Percentiles rank a stretch among this genome's conserved stretches.
phyloP scores from a whole-genome alignment of 2,888 invertebrate species.

The Synergus laeviventris region DNA sequence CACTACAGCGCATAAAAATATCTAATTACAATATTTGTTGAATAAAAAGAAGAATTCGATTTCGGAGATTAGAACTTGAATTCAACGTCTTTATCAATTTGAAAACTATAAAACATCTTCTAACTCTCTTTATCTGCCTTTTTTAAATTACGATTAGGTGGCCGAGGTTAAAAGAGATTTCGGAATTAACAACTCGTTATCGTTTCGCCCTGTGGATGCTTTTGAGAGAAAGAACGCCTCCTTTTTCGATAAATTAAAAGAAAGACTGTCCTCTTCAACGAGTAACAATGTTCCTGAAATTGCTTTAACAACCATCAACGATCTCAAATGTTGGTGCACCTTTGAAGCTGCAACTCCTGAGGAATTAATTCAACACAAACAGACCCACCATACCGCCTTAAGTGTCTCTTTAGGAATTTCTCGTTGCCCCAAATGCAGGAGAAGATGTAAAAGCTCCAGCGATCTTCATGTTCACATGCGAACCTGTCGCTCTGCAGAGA shows the following conservation, averaged over 20 bases:
- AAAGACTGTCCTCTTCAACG: constrained; percentile 83
- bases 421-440: constrained; percentile 90
- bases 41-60: not conserved
- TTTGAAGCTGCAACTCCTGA: constrained; percentile 70
- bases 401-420: constrained; percentile 81
- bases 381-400: constrained; percentile 71
- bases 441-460: constrained; percentile 89
- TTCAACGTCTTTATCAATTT: not conserved
- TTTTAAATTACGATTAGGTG: constrained; percentile 39
- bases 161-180: constrained; percentile 58
- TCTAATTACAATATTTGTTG: too few relatives aligned
- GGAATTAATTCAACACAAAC: constrained; percentile 70
- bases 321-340: constrained; percentile 74
- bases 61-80: not conserved
- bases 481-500: constrained; percentile 78
- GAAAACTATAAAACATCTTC: not conserved
- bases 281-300: constrained; percentile 84
- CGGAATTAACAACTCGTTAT: constrained; percentile 52
- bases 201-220: constrained; percentile 36
- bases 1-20: too few relatives aligned
- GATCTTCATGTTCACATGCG: constrained; percentile 87
- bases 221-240: constrained; percentile 84
- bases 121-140: not conserved
- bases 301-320: constrained; percentile 84
- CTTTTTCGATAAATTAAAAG: constrained; percentile 89